Evolutionary conservation across 2,113 vertebrate genomes (phyloP).

Genomic region (Rhombomys opimus): DNA sequence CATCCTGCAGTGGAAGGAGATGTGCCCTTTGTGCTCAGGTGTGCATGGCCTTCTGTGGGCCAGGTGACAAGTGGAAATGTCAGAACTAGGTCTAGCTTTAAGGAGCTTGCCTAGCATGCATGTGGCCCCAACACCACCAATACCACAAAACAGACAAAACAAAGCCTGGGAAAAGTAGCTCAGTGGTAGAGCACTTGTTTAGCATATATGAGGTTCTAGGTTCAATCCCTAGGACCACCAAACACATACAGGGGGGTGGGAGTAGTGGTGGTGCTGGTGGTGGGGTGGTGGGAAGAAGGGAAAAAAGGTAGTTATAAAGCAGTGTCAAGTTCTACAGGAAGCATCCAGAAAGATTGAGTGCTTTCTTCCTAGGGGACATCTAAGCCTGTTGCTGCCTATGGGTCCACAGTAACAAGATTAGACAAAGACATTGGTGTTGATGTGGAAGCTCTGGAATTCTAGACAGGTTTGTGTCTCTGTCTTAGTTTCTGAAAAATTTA

Average conservation of each 20-base stretch:
- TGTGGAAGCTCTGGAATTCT: not conserved
- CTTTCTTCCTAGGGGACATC: not conserved
- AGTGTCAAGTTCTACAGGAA: not conserved
- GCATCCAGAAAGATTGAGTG: not conserved
- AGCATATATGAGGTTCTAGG: not conserved
- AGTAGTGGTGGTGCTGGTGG: too few species aligned
- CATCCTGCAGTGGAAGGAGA: not conserved
- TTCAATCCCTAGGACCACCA: not conserved
- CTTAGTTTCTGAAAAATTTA: not conserved
- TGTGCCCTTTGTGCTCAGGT: not conserved
- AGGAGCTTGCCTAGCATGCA: not conserved
- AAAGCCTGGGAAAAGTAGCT: not conserved
- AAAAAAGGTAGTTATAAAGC: not conserved
- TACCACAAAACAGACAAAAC: not conserved
- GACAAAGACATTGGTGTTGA: not conserved
- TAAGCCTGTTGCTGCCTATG: not conserved
- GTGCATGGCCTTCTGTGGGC: not conserved
- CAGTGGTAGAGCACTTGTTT: not conserved
- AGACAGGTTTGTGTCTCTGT: not conserved
- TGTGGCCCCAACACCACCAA: not conserved
- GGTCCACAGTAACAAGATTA: not conserved
- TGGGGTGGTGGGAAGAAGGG: not conserved
- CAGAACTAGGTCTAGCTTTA: not conserved
- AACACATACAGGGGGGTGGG: not conserved
- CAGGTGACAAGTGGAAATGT: not conserved